These are phyloP conservation scores for Cossypha caffra DNA, from an alignment of 2,797 vertebrate species.

Conservation along the genomic window DNA sequence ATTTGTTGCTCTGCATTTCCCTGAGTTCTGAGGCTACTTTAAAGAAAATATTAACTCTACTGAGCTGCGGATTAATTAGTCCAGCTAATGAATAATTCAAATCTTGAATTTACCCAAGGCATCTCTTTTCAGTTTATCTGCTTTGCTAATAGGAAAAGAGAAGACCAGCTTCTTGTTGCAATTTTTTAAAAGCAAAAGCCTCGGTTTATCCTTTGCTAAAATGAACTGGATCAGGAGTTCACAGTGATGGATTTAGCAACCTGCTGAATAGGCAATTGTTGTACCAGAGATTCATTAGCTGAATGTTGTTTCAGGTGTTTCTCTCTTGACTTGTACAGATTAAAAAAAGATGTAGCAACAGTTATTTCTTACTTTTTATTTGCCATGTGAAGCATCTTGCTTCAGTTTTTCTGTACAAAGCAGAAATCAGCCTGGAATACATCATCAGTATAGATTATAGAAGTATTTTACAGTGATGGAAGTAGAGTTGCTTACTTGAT, in stretches of 20 bases:
- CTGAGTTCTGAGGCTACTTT: background rate
- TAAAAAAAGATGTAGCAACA: background rate
- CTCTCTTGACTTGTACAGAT: background rate
- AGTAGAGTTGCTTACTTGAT: background rate
- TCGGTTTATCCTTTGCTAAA: background rate
- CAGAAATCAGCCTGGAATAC: background rate
- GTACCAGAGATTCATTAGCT: background rate
- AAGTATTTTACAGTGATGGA: background rate
- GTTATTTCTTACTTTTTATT: background rate
- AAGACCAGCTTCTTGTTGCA: background rate
- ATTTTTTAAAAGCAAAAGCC: background rate
- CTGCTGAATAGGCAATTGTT: background rate
- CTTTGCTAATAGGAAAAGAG: background rate
- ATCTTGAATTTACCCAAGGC: background rate
- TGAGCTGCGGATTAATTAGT: background rate
- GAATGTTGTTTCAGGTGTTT: background rate
- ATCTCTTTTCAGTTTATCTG: background rate
- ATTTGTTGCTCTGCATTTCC: background rate
- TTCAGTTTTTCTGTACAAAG: background rate
- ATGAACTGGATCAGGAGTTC: background rate
- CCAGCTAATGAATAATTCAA: conserved; percentile 16
- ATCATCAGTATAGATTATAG: background rate
- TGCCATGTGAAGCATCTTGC: background rate
- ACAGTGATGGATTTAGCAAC: background rate
- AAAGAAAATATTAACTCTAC: background rate